phyloP scores from a whole-genome alignment of 2,888 invertebrate species.

The Aspidapion aeneum region DNA sequence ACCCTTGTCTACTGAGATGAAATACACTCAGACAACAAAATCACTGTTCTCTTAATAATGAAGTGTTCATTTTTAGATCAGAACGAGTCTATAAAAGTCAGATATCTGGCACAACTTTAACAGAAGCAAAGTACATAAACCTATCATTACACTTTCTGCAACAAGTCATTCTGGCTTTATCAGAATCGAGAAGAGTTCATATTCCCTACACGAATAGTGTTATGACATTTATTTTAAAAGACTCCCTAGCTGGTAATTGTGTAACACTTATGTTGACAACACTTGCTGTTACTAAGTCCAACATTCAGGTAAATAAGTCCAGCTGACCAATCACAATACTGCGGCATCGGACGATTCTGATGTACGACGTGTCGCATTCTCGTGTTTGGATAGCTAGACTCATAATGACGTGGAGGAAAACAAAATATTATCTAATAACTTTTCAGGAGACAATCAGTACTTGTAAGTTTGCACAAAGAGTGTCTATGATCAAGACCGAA shows the following conservation, averaged over 20 bases:
- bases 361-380: too few species aligned
- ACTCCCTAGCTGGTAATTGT: conserved; percentile 55
- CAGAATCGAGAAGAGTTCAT: conserved; percentile 42
- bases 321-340: too few species aligned
- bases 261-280: conserved; percentile 54
- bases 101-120: conserved; percentile 48
- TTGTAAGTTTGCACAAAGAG: conserved; percentile 54
- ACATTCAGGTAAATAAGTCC: conserved; percentile 31
- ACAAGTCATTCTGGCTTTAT: conserved; percentile 49
- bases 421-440: conserved; percentile 4
- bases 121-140: conserved; percentile 55
- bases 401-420: too few species aligned
- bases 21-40: too few species aligned
- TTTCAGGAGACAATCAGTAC: conserved; percentile 53
- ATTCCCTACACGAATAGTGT: conserved; percentile 53
- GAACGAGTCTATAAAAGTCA: conserved; percentile 51
- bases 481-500: conserved; percentile 50
- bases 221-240: conserved; percentile 52
- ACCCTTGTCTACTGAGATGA: too few species aligned
- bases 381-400: too few species aligned
- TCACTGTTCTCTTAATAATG: too few species aligned
- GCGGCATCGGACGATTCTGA: too few species aligned
- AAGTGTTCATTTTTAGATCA: conserved; percentile 50
- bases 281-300: conserved; percentile 30
- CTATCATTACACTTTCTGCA: conserved; percentile 55